Percentiles rank a stretch among this genome's conserved stretches.
phyloP scores from a whole-genome alignment of 2,888 invertebrate genomes.

The Spodoptera picta region DNA sequence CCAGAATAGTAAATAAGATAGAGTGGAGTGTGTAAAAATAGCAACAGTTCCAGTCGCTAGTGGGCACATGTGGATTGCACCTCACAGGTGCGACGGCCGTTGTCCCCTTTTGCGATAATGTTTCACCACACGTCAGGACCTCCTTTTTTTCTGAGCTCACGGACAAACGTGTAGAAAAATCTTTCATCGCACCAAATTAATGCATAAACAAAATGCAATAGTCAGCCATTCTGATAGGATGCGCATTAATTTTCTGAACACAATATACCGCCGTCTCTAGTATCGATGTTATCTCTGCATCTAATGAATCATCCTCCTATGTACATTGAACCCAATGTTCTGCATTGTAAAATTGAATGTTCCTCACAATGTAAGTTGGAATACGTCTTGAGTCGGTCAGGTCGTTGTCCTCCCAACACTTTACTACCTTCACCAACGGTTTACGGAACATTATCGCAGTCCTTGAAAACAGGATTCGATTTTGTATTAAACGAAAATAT shows the following conservation, averaged over 20 bases:
- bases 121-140: constrained; percentile 23
- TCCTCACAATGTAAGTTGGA: constrained; percentile 78
- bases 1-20: constrained; percentile 89
- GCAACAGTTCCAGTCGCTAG: constrained; percentile 84
- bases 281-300: constrained; percentile 74
- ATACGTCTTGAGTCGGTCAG: constrained; percentile 82
- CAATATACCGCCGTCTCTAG: constrained; percentile 59
- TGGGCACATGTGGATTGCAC: constrained; percentile 81
- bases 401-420: constrained; percentile 84
- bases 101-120: constrained; percentile 71
- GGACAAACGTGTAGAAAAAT: too few species aligned
- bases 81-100: constrained; percentile 85
- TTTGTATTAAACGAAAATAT: constrained; percentile 57
- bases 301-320: constrained; percentile 76
- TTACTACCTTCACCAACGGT: constrained; percentile 84
- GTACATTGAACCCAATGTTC: constrained; percentile 76
- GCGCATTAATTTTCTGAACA: constrained; percentile 37
- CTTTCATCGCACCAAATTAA: neutral
- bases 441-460: constrained; percentile 81
- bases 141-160: too few species aligned
- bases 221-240: constrained; percentile 14
- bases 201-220: constrained; percentile 6
- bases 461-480: constrained; percentile 83
- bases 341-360: constrained; percentile 82
- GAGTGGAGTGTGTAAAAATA: constrained; percentile 87